Evolutionary conservation across 1,140 invertebrate genomes (phyloP), one percentile per base, ranked within the genome.

Genomic region (Archivesica marissinica): DNA sequence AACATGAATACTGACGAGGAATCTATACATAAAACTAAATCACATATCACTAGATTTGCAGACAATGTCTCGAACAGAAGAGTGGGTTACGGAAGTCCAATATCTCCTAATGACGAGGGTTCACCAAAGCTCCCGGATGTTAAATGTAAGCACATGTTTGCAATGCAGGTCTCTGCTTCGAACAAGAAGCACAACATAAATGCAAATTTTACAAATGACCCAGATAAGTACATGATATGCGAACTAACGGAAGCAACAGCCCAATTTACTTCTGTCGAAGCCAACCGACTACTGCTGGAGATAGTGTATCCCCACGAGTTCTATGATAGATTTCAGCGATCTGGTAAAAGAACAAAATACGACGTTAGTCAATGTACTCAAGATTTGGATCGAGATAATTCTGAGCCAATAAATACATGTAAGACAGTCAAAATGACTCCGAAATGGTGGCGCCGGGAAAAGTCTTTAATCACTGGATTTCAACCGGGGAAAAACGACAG

Each of bases 241-340:
- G 75, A 85, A 59, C 66, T 68, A 15, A 72, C 44, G 7, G 79
- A 82, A 44, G 79, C 79, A 33, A 82, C 68, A 9, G 66, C 66
- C 0, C 72, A 74, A n/a, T 74, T 56, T 39, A 68, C 79, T 7
- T 82, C 70, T 33, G 70, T 75, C 0, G 80, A 83, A 25, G 64
- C 80, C n/a, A 83, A 83, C 20, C 39, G 80, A 50, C 50, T 83
- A 9, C 41, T 83, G 9, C n/a, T 75, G n/a, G 80, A 83, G n/a
- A 61, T 83, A 13, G 70, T 83, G 17, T 83, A 83, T 25, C 80
- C 80, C 7, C 80, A 83, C 64, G 68, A 75, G 61, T 83, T 75
- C 47, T 83, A 82, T 33, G 80, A 83, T 25, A 74, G 64, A 59
- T 83, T 59, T 33, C 66, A 70, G 35, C 30, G 80, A 39, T 70